Evolutionary conservation across 2,888 invertebrate species (phyloP).

Genomic region (Drosophila pseudotakahashii): DNA sequence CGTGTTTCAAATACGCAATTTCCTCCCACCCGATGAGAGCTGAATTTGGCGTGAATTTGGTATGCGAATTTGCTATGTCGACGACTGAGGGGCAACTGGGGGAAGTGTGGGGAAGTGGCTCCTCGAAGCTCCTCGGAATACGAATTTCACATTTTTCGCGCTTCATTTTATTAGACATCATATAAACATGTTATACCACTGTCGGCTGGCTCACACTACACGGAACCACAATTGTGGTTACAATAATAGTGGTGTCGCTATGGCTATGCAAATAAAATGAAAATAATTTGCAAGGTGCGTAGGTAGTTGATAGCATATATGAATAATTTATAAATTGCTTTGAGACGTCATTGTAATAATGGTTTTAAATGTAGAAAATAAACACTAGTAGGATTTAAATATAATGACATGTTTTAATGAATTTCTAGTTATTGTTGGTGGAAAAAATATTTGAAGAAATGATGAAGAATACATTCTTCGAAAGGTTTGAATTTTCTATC

Average conservation of each 20-base stretch:
- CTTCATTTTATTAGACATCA: constrained; percentile 69
- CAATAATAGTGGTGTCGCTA: constrained; percentile 2
- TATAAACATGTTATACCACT: constrained; percentile 57
- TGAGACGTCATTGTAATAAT: not conserved
- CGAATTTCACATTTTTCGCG: constrained; percentile 57
- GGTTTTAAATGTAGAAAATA: not conserved
- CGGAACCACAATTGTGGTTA: constrained; percentile 5
- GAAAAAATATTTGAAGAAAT: too few species aligned
- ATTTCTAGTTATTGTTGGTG: too few species aligned
- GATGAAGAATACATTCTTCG: too few species aligned
- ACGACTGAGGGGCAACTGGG: not conserved
- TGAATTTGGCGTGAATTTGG: constrained; percentile 21
- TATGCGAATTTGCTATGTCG: constrained; percentile 32
- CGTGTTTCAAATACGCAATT: constrained; percentile 77
- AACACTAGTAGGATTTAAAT: too few species aligned
- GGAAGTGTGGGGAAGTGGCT: not conserved
- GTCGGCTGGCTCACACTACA: not conserved
- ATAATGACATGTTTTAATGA: too few species aligned
- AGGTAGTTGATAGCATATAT: too few species aligned
- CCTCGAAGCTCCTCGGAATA: constrained; percentile 55
- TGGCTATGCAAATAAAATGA: not conserved
- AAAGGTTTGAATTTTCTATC: too few species aligned
- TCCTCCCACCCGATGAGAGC: constrained; percentile 40
- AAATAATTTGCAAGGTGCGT: not conserved
- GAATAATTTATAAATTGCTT: not conserved